Evolutionary conservation across 1,140 invertebrate species (phyloP).

Genomic region (Drosophila ficusphila): DNA sequence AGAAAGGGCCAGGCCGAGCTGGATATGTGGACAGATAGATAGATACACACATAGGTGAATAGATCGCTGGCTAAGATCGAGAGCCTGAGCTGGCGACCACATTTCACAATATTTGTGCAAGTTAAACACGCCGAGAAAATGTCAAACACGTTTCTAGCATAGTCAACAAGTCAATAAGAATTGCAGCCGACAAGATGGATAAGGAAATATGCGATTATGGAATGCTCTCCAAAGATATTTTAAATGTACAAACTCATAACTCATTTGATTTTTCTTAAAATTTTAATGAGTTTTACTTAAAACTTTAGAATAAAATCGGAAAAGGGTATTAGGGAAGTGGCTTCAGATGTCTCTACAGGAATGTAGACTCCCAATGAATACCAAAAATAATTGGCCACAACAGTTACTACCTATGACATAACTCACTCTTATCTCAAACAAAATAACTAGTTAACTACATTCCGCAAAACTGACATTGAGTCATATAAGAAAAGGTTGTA

Average conservation of each 20-base stretch:
- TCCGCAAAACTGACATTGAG: background rate
- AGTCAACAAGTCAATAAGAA: conserved; percentile 69
- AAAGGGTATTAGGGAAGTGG: no score
- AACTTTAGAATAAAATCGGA: no score
- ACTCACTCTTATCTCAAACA: background rate
- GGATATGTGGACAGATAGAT: conserved; percentile 4
- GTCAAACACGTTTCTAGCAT: conserved; percentile 71
- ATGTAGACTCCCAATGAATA: background rate
- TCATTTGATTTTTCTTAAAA: no score
- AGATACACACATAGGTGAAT: conserved; percentile 22
- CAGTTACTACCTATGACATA: background rate
- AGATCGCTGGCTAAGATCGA: conserved; percentile 10
- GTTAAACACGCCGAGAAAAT: conserved; percentile 66
- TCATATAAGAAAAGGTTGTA: conserved; percentile 10
- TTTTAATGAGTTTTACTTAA: no score
- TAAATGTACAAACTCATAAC: no score
- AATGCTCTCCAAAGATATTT: conserved; percentile 24
- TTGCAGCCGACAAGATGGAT: conserved; percentile 21
- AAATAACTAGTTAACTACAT: background rate
- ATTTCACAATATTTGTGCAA: conserved; percentile 53
- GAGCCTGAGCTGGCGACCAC: conserved; percentile 20
- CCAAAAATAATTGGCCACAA: conserved; percentile 4
- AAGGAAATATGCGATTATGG: conserved; percentile 8
- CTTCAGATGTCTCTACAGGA: background rate
- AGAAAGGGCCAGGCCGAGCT: conserved; percentile 26